Conservation (phyloP, 2,888 invertebrate species). For the Pseudococcus longispinus region DNA sequence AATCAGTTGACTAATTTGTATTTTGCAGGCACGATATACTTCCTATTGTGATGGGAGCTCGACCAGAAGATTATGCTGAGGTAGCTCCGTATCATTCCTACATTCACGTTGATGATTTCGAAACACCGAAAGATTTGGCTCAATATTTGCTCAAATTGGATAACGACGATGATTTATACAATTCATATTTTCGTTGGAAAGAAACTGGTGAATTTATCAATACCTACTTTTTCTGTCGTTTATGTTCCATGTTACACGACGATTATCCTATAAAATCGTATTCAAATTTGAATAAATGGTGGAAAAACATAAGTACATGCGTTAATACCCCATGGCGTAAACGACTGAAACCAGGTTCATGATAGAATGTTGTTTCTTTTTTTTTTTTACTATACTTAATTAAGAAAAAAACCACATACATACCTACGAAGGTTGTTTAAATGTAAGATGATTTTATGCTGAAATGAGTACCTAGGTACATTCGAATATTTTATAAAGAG, state of each 20-base stretch:
- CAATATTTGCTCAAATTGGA: slow-evolving; percentile 85
- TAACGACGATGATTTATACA: slow-evolving; percentile 86
- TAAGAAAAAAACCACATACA: neutral
- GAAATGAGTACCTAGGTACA: neutral
- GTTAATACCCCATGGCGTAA: slow-evolving; percentile 74
- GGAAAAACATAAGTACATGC: slow-evolving; percentile 83
- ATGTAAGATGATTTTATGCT: neutral
- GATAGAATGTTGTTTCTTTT: neutral
- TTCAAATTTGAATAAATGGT: slow-evolving; percentile 89
- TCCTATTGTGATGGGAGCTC: slow-evolving; percentile 96
- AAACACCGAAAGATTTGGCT: slow-evolving; percentile 84
- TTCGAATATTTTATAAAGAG: neutral
- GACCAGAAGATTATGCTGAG: slow-evolving; percentile 87
- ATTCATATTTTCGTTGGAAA: slow-evolving; percentile 94
- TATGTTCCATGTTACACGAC: slow-evolving; percentile 85
- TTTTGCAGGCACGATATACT: slow-evolving; percentile 76
- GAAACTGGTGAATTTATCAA: slow-evolving; percentile 95
- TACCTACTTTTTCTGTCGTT: slow-evolving; percentile 91
- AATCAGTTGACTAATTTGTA: neutral
- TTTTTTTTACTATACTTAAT: too few relatives aligned
- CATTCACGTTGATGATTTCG: slow-evolving; percentile 95
- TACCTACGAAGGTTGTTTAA: neutral
- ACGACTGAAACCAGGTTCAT: slow-evolving; percentile 56
- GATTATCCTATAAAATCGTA: slow-evolving; percentile 70
- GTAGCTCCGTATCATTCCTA: slow-evolving; percentile 90